Base-by-base conservation (phyloP, 2,797 vertebrate genomes). In the Eremophila alpestris region DNA sequence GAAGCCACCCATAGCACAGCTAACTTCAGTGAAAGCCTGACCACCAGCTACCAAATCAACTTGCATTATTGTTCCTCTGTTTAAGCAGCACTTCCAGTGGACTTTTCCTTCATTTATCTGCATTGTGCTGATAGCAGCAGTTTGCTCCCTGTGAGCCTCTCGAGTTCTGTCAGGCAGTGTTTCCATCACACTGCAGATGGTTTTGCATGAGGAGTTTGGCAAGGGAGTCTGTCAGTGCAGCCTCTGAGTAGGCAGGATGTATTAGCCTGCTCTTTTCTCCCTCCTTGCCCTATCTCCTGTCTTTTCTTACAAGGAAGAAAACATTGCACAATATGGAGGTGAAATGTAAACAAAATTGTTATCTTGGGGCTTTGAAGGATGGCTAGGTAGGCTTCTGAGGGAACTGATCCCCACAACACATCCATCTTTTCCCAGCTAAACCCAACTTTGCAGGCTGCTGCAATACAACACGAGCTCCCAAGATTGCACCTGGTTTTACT, bases 381-480 rank as follows among this genome's bases (percentile, higher is more conserved):
- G 12, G 6, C 4, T 48, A 30, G 30, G 20, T 7, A 41, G 30
- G 36, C 7, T 90, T 23, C 55, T 41, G 64, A n/a, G 55, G 14
- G 52, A 1, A 1, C 10, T n/a, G 29, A 16, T 64, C 16, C 30
- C n/a, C 43, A 13, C 14, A 65, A 20, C 26, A 40, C 9, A 8
- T 29, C 41, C 34, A 13, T 29, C 21, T 62, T 52, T 78, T 68
- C 69, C 27, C 21, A 29, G 34, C 27, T 64, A 54, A 32, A n/a
- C 24, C 24, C 1, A 10, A 2, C 24, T 43, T 55, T 4, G 5
- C 51, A 12, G 18, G 4, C 43, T 41, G 46, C 58, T 78, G 54
- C 0, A 1, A 24, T 46, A 40, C 10, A n/a, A 9, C 9, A 11
- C 1, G 3, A 71, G 58, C n/a, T 90, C 46, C 59, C 0, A 11